Evolutionary conservation across 2,113 vertebrate species (phyloP).

Genomic region (Daubentonia madagascariensis): DNA sequence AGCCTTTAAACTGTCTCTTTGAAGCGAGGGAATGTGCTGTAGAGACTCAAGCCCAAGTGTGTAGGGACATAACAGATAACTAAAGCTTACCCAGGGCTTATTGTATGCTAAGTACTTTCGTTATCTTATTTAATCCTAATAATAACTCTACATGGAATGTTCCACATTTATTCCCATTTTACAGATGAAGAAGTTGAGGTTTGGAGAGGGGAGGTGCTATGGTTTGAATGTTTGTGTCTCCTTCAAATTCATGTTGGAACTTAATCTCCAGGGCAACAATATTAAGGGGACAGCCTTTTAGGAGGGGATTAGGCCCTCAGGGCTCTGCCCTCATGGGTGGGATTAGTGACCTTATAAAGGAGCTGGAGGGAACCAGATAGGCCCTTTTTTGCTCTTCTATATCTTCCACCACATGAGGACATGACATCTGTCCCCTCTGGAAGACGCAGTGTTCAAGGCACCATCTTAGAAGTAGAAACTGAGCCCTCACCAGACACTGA

Average conservation of each 20-base stretch:
- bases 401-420: neutral
- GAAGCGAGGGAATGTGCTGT: neutral
- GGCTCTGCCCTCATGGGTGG: neutral
- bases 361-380: neutral
- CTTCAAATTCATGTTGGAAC: neutral
- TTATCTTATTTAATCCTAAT: neutral
- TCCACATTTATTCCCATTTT: neutral
- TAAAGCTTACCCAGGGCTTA: neutral
- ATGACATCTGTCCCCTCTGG: neutral
- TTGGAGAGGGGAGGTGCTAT: neutral
- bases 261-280: neutral
- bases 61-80: neutral
- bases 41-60: neutral
- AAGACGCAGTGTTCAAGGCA: neutral
- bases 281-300: neutral
- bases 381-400: neutral
- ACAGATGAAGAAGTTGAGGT: neutral
- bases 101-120: neutral
- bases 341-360: neutral
- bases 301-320: neutral
- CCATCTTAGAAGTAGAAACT: neutral
- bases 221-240: neutral
- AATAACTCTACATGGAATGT: too few species aligned
- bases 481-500: neutral
- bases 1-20: neutral